Evolutionary conservation across 1,140 invertebrate species (phyloP).

Genomic region (Harpegnathos saltator): DNA sequence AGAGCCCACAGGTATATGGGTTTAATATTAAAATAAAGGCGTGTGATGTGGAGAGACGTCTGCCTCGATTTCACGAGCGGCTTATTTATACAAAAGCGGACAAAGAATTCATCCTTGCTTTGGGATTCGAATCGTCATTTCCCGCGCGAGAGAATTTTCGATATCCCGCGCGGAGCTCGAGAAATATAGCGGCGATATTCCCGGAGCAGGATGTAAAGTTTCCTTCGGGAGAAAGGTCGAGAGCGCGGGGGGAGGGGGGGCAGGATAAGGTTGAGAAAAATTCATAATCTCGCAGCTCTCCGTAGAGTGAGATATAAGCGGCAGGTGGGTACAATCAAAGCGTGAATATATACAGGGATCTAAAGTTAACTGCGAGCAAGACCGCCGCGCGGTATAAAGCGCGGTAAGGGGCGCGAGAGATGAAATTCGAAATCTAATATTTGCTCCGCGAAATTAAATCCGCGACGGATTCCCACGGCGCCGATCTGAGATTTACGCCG

Average conservation of each 20-base stretch:
- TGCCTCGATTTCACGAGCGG: slow-evolving; percentile 18
- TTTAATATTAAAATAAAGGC: slow-evolving; percentile 38
- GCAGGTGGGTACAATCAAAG: slow-evolving; percentile 36
- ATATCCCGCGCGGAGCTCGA: slow-evolving; percentile 40
- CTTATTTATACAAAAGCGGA: slow-evolving; percentile 38
- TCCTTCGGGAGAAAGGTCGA: slow-evolving; percentile 6
- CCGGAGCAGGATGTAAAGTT: slow-evolving; percentile 44
- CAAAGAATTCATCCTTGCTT: slow-evolving; percentile 3
- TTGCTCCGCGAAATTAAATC: slow-evolving; percentile 51
- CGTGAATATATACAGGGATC: slow-evolving; percentile 48
- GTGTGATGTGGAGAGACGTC: not conserved
- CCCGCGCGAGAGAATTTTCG: slow-evolving; percentile 32
- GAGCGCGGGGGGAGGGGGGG: not conserved
- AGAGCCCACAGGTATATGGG: not conserved
- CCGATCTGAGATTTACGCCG: slow-evolving; percentile 38
- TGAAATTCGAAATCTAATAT: slow-evolving; percentile 61
- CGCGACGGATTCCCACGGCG: slow-evolving; percentile 10
- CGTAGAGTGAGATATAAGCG: slow-evolving; percentile 53
- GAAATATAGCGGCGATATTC: slow-evolving; percentile 55
- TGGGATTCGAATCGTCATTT: slow-evolving; percentile 45
- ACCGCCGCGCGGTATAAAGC: slow-evolving; percentile 33
- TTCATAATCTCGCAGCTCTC: slow-evolving; percentile 55
- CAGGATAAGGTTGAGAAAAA: slow-evolving; percentile 34
- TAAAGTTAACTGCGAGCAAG: slow-evolving; percentile 53
- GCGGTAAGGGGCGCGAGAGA: slow-evolving; percentile 2